Base-by-base conservation (phyloP, 2,888 invertebrate genomes). In the Andrena praecox region DNA sequence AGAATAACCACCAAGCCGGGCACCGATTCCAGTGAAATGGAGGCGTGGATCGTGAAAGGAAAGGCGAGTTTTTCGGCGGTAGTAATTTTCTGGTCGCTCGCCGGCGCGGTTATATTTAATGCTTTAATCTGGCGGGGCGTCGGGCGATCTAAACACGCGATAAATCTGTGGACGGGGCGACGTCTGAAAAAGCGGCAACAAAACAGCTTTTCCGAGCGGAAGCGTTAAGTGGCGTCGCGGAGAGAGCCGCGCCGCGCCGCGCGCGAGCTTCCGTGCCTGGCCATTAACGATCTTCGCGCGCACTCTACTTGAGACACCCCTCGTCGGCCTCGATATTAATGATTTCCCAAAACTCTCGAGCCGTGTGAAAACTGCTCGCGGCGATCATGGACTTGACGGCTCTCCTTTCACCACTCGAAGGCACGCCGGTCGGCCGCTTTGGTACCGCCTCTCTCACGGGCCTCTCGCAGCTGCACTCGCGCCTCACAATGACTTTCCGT, bases 81-180 rank as follows among this genome's bases (percentile, higher is more conserved):
- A 48, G 84, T 82, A 88, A 89, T 90, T 89, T 89, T 87, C 89
- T 68, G 78, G 63, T 67, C 63, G 82, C 77, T 82, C 31, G 72
- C 60, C 56, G 76, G 31, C 62, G 24, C 56, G 71, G 75, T 79
- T 85, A 77, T 84, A 76, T 80, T 80, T 84, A 89, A 91, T 88
- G 86, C 84, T 91, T 89, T 89, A 90, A 91, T 92, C 89, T 86
- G 69, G 69, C 85, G 85, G 84, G 89, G 89, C 89, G 87, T 84
- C 85, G 85, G 69, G 77, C 87, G 89, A 91, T 93, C 91, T 88
- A 92, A 92, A 92, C 92, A 90, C 87, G 86, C 91, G 85, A 93
- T 93, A 92, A 92, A 93, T 93, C 90, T 89, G 81, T 69, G 33
- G 54, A 59, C 33, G 66, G 71, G 56, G 69, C 84, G 77, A 81